phyloP scores from a whole-genome alignment of 37 sponge, comb jelly and placozoan species.

The Cliona cf. orientalis region DNA sequence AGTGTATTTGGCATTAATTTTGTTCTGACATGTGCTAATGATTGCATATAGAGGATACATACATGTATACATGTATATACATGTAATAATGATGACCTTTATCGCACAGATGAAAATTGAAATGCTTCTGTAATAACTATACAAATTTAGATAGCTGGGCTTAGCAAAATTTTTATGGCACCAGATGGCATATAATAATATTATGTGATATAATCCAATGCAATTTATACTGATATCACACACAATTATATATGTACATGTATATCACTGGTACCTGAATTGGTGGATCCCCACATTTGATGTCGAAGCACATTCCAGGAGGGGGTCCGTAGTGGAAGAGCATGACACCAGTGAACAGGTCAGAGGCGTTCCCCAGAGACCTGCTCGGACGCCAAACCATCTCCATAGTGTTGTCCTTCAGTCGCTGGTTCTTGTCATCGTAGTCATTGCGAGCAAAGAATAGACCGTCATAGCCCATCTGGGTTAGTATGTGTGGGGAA shows the following conservation, averaged over 20 bases:
- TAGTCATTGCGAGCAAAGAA: conserved; percentile 96
- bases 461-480: conserved; percentile 90
- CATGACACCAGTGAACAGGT: conserved; percentile 91
- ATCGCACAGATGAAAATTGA: no score
- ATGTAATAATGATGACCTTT: no score
- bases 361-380: conserved; percentile 49
- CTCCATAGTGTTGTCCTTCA: conserved; percentile 59
- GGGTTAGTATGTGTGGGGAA: no score
- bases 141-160: no score
- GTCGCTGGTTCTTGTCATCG: conserved; percentile 61
- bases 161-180: no score
- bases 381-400: conserved; percentile 86
- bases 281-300: conserved; percentile 66
- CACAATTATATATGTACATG: background rate
- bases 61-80: background rate
- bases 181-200: no score
- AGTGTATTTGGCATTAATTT: no score
- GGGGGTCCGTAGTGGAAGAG: conserved; percentile 84
- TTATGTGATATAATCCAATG: no score
- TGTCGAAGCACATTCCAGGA: conserved; percentile 90
- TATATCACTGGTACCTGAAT: conserved; percentile 38
- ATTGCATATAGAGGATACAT: no score
- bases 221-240: no score
- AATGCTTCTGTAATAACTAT: no score
- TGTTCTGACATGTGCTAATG: no score